phyloP scores from a whole-genome alignment of 2,797 vertebrate genomes.

The Pseudochirops corinnae region DNA sequence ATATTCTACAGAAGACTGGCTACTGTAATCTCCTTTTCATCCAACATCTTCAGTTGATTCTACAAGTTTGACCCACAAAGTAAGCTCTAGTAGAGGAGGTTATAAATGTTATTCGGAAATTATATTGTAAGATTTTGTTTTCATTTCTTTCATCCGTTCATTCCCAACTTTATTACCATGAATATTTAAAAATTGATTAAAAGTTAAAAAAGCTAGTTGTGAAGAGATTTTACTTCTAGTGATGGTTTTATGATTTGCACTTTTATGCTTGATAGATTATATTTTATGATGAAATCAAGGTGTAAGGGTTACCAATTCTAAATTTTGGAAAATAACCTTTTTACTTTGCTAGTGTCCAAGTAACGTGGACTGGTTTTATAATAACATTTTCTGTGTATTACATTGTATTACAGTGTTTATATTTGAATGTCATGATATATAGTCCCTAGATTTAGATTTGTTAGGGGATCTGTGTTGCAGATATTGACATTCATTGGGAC shows the following conservation, averaged over 20 bases:
- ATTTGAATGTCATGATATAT: not conserved
- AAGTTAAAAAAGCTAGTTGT: not conserved
- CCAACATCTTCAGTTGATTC: not conserved
- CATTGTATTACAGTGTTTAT: not conserved
- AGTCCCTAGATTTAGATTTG: slow-evolving; percentile 7
- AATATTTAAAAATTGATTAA: not conserved
- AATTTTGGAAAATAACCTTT: not conserved
- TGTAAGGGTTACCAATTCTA: not conserved
- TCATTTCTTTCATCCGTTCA: not conserved
- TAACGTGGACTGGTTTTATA: not conserved
- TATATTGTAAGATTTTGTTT: not conserved
- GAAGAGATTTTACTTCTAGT: not conserved
- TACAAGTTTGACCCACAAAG: not conserved
- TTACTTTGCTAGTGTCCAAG: not conserved
- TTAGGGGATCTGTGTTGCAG: not conserved
- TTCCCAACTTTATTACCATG: not conserved
- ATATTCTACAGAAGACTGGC: not conserved
- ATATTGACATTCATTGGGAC: not conserved
- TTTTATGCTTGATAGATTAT: not conserved
- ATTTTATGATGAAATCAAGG: not conserved
- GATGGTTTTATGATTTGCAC: not conserved
- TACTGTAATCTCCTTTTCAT: not conserved
- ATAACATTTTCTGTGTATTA: not conserved
- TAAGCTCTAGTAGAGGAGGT: not conserved
- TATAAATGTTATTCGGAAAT: not conserved